Percentiles rank a stretch among this genome's conserved stretches.
phyloP scores from a whole-genome alignment of 2,113 vertebrate species.

The Rhea pennata region DNA sequence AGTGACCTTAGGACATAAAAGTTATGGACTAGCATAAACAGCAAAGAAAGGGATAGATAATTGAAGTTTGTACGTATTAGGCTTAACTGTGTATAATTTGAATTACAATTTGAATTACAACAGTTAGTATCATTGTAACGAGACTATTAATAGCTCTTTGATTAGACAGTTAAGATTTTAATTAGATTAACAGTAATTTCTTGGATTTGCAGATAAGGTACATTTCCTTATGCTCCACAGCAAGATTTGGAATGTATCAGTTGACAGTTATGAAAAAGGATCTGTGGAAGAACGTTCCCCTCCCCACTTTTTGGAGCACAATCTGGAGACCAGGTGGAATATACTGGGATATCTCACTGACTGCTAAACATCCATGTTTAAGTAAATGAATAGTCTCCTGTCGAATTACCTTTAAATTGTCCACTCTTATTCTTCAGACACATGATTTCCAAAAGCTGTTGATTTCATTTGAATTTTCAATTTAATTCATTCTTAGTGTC shows the following conservation, averaged over 20 bases:
- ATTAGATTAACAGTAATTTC: background rate
- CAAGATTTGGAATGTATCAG: background rate
- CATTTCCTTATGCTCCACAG: background rate
- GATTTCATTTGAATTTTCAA: background rate
- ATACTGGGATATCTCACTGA: background rate
- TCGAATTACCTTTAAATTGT: background rate
- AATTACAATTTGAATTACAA: background rate
- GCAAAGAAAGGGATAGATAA: background rate
- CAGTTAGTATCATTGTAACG: background rate
- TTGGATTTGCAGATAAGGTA: background rate
- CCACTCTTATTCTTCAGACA: background rate
- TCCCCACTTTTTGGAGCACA: background rate
- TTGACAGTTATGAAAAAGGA: background rate
- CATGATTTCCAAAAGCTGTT: background rate
- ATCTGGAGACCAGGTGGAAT: background rate
- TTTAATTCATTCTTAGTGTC: background rate
- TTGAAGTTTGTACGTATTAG: background rate
- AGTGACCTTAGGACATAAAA: background rate
- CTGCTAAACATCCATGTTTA: background rate
- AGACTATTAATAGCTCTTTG: background rate
- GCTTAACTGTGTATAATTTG: background rate
- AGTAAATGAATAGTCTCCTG: background rate
- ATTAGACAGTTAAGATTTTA: background rate
- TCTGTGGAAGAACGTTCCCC: background rate
- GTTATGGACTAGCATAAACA: background rate